Evolutionary conservation across 2,888 invertebrate genomes (phyloP), one percentile per base, ranked within the genome.

Genomic region (Tribolium freemani): DNA sequence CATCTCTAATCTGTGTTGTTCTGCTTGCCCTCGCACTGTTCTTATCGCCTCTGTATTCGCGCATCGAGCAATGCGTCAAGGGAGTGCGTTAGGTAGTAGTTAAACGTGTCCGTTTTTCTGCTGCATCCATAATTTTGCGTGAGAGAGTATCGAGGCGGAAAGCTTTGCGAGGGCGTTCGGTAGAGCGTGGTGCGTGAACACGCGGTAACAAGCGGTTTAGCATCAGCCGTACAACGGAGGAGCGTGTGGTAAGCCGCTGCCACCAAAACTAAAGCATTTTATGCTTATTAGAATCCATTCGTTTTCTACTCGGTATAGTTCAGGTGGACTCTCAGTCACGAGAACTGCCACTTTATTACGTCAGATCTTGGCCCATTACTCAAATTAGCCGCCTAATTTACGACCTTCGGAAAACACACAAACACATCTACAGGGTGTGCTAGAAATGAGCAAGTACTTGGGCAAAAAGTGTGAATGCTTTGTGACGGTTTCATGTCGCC

Each of bases 121-220:
- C 78, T 77, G 77, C 78, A 78, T 80, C 78, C 78, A 80, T 79
- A 81, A 81, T 81, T 80, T 76, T 80, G 78, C 77, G 77, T 79
- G 78, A 75, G 78, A 69, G 79, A 70, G 74, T 76, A 78, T 76
- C 81, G 76, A 74, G 77, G 81, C 80, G 76, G 75, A 76, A 80
- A 78, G 78, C 75, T 73, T 26, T 63, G 75, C 71, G 69, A 71
- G 79, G 78, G 76, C 78, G 79, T 72, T 77, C 77, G 78, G 71
- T 76, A 71, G 77, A 79, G 79, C 79, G 78, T 79, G 77, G 79
- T 80, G 81, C 80, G 81, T 81, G 80, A 82, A 81, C 76, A 75
- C 76, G 76, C 78, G 78, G 77, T 81, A 82, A 81, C 81, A 80
- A 81, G 80, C 80, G 80, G 78, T 82, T 80, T 80, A 79, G 77